These are phyloP conservation scores for Oppia nitens DNA, from an alignment of 1,140 invertebrate genomes.

Conservation along the genomic window DNA sequence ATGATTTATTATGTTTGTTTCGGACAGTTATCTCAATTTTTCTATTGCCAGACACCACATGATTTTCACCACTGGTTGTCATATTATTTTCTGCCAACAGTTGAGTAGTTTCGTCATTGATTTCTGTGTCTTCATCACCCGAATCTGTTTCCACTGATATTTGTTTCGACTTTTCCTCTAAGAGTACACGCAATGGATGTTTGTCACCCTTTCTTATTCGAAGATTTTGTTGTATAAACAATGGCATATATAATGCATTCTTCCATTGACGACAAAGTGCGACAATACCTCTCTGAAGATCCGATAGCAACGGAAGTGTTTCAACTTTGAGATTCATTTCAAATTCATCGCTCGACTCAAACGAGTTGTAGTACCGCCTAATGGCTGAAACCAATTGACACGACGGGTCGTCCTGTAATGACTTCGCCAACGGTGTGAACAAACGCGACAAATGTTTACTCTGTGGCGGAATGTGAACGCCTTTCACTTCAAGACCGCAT, in stretches of 20 bases:
- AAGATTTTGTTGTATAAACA: background rate
- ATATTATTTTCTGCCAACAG: background rate
- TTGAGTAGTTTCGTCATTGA: background rate
- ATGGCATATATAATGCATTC: constrained; percentile 79
- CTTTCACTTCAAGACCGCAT: constrained; percentile 66
- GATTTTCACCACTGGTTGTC: too few species aligned
- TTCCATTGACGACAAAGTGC: constrained; percentile 90
- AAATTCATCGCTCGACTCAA: constrained; percentile 47
- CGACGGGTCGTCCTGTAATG: constrained; percentile 84
- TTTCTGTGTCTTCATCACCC: background rate
- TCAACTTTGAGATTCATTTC: constrained; percentile 65
- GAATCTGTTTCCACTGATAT: background rate
- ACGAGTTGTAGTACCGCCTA: constrained; percentile 58
- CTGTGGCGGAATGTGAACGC: constrained; percentile 59
- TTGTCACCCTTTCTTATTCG: background rate
- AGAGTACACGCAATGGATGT: background rate
- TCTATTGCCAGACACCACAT: too few species aligned
- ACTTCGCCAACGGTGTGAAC: constrained; percentile 68
- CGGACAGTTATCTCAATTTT: background rate
- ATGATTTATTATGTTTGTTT: background rate
- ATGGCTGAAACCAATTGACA: constrained; percentile 80
- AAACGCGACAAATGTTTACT: constrained; percentile 61
- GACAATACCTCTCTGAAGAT: constrained; percentile 72
- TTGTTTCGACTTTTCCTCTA: background rate
- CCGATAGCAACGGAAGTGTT: constrained; percentile 68